Conservation (phyloP, 2,888 invertebrate species). For the Philereme vetulata region DNA sequence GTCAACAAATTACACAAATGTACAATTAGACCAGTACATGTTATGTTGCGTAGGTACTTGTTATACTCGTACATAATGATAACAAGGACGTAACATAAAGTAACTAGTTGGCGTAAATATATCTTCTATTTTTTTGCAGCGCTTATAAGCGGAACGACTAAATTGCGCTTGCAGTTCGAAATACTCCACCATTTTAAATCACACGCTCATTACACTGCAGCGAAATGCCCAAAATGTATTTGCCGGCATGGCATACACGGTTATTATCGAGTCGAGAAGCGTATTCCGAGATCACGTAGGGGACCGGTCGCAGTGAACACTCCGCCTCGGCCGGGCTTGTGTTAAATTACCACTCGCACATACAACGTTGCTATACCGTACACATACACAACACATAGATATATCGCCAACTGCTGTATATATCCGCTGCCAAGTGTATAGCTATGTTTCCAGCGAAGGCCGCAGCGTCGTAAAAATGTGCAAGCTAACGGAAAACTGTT, state of each 20-base stretch:
- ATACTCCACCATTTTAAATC: constrained; percentile 29
- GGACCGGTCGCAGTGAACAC: constrained; percentile 64
- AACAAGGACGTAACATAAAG: too few species aligned
- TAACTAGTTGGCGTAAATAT: too few species aligned
- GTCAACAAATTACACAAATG: too few species aligned
- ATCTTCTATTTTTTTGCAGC: too few species aligned
- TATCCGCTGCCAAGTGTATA: constrained; percentile 8
- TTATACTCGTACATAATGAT: too few species aligned
- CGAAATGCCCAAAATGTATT: constrained; percentile 32
- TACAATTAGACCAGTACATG: too few species aligned
- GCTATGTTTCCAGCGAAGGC: constrained; percentile 31
- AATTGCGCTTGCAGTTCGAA: not conserved
- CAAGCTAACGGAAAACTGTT: constrained; percentile 67
- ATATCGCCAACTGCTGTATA: constrained; percentile 9
- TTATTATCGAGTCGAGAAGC: constrained; percentile 65
- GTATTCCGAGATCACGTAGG: constrained; percentile 75
- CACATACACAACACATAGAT: constrained; percentile 4
- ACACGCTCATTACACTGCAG: constrained; percentile 22
- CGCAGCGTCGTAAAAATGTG: constrained; percentile 67
- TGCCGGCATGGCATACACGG: constrained; percentile 35
- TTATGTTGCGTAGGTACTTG: too few species aligned
- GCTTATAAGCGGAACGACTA: not conserved
- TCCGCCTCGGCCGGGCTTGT: constrained; percentile 40
- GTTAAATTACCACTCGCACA: constrained; percentile 50
- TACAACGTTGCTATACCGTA: constrained; percentile 13